Conservation (phyloP, 1,140 invertebrate species). For the Tetramorium alpestre region DNA sequence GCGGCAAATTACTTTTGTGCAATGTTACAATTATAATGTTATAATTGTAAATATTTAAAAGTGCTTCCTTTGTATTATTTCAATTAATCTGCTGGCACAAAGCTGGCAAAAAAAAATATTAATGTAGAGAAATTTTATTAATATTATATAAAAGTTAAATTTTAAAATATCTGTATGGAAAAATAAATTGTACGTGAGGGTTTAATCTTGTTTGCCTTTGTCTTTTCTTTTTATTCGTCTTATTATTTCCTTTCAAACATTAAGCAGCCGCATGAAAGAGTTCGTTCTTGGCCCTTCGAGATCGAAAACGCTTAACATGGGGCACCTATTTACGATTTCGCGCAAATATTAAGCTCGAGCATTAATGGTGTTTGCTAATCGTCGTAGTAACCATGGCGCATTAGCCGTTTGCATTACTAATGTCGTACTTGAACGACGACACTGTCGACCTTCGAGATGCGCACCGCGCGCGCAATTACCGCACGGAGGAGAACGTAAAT, state of each 20-base stretch:
- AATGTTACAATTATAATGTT: not conserved
- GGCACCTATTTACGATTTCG: not conserved
- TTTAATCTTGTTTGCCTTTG: not conserved
- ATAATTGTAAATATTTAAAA: not conserved
- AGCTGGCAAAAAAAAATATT: not conserved
- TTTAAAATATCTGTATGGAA: not conserved
- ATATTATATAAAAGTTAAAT: not conserved
- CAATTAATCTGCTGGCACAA: not conserved
- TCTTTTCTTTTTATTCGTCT: not conserved
- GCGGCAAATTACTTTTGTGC: not conserved
- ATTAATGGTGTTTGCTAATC: slow-evolving; percentile 54
- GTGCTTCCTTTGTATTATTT: not conserved
- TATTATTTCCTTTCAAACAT: not conserved
- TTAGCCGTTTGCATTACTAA: slow-evolving; percentile 33
- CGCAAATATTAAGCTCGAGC: slow-evolving; percentile 20
- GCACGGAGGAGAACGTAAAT: slow-evolving; percentile 29
- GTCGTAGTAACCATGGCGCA: slow-evolving; percentile 5
- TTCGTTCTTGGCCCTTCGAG: not conserved
- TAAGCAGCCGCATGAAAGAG: not conserved
- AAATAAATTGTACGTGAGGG: not conserved
- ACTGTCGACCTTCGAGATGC: slow-evolving; percentile 17
- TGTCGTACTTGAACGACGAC: slow-evolving; percentile 25
- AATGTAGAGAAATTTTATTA: not conserved
- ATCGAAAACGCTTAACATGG: slow-evolving; percentile 10
- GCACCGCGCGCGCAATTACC: not conserved